These are phyloP conservation scores for Prionace glauca DNA, from an alignment of 2,797 vertebrate species.

Conservation along the genomic window DNA sequence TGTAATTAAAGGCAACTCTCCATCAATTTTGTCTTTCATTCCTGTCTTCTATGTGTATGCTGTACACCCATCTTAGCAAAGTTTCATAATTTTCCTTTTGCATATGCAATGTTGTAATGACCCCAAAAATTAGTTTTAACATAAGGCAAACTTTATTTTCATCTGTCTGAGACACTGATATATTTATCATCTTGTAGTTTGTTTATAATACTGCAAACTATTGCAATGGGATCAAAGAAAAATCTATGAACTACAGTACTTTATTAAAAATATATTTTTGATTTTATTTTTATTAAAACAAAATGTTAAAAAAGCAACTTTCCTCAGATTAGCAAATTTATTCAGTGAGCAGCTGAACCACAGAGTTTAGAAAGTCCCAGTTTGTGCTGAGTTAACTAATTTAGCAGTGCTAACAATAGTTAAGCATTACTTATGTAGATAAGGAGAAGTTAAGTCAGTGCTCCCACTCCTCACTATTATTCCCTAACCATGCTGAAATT, in stretches of 20 bases:
- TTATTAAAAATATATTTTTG: not conserved
- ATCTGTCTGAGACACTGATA: not conserved
- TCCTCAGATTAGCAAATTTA: not conserved
- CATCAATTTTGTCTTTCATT: not conserved
- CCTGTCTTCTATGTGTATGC: not conserved
- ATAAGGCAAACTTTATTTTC: not conserved
- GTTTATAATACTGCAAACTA: not conserved
- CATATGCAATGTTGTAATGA: not conserved
- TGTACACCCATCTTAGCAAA: not conserved
- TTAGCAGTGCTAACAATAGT: not conserved
- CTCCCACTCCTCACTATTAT: not conserved
- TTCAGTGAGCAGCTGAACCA: not conserved
- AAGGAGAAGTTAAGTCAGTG: not conserved
- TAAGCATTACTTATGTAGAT: not conserved
- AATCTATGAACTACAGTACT: not conserved
- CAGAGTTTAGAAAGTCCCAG: not conserved
- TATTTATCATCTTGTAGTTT: not conserved
- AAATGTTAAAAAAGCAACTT: not conserved
- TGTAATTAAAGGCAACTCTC: not conserved
- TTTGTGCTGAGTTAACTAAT: not conserved
- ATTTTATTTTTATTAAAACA: not conserved
- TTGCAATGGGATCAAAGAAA: not conserved
- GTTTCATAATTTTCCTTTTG: not conserved
- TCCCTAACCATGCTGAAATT: not conserved
- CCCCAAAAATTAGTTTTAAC: not conserved